A percentile compares a stretch with the other conserved stretches of the same genome.
These are phyloP conservation scores for Lottia scabra DNA, from an alignment of 2,888 invertebrate species.

Conservation along the genomic window DNA sequence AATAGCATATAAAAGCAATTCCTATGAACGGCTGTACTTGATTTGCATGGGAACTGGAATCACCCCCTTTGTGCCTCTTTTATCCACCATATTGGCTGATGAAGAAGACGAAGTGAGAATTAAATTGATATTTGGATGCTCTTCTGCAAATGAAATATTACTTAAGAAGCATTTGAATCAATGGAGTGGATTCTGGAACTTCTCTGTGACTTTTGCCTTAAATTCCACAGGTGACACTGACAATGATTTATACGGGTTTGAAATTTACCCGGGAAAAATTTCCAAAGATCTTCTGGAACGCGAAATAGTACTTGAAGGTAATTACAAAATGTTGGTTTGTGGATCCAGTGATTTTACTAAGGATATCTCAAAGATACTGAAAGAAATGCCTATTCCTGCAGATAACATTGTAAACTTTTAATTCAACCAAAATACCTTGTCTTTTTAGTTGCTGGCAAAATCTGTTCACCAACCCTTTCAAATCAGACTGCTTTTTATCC, in stretches of 20 bases:
- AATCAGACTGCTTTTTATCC: too few relatives aligned
- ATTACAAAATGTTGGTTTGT: background rate
- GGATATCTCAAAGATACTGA: background rate
- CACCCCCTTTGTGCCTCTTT: constrained; percentile 78
- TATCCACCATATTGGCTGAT: constrained; percentile 75
- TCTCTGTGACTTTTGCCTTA: constrained; percentile 76
- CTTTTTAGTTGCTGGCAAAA: too few relatives aligned
- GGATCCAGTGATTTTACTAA: background rate
- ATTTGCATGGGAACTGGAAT: constrained; percentile 83
- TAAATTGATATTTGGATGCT: constrained; percentile 76
- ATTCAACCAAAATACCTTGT: too few relatives aligned
- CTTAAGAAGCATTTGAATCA: constrained; percentile 76
- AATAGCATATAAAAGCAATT: constrained; percentile 69
- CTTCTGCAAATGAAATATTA: constrained; percentile 73
- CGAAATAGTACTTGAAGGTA: background rate
- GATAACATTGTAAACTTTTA: background rate
- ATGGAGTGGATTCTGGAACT: constrained; percentile 80
- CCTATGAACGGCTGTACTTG: constrained; percentile 60
- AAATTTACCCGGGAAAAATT: background rate
- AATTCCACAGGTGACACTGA: constrained; percentile 40
- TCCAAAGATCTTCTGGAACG: background rate
- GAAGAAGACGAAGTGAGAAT: constrained; percentile 78
- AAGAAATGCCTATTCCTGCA: background rate
- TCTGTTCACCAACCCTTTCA: too few relatives aligned
- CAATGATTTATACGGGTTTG: background rate